Conservation (phyloP, 2,888 invertebrate genomes). For the Deroplatys truncata region DNA sequence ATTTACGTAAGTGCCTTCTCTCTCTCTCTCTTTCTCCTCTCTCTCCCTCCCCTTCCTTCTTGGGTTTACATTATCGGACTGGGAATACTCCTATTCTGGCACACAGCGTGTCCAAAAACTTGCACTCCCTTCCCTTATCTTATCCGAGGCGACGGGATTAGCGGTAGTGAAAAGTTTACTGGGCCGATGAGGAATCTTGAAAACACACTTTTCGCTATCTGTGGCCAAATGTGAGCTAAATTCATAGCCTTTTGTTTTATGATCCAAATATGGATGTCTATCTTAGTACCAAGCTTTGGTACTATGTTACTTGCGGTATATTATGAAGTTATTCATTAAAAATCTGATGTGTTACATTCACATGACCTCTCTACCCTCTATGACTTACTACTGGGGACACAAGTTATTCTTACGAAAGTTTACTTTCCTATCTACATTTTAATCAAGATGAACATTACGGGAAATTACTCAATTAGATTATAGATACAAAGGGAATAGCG, state of each 20-base stretch:
- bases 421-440: too few species aligned
- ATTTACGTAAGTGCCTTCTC: slow-evolving; percentile 20
- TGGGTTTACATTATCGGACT: neutral
- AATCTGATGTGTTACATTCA: too few species aligned
- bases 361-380: too few species aligned
- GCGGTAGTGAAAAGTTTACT: neutral
- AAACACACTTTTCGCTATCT: neutral
- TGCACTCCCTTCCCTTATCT: neutral
- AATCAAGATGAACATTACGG: too few species aligned
- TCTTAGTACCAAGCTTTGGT: too few species aligned
- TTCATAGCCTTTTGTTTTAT: neutral
- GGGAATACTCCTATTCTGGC: neutral
- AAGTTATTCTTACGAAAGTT: too few species aligned
- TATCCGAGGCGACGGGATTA: neutral
- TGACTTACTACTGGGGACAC: too few species aligned
- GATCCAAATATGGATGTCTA: too few species aligned
- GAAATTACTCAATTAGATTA: too few species aligned
- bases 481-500: too few species aligned
- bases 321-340: too few species aligned
- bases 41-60: neutral
- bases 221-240: neutral
- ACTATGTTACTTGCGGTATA: too few species aligned
- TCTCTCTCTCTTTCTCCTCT: neutral
- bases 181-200: neutral
- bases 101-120: neutral